phyloP scores from a whole-genome alignment of 2,888 invertebrate genomes.

The Cancer borealis region DNA sequence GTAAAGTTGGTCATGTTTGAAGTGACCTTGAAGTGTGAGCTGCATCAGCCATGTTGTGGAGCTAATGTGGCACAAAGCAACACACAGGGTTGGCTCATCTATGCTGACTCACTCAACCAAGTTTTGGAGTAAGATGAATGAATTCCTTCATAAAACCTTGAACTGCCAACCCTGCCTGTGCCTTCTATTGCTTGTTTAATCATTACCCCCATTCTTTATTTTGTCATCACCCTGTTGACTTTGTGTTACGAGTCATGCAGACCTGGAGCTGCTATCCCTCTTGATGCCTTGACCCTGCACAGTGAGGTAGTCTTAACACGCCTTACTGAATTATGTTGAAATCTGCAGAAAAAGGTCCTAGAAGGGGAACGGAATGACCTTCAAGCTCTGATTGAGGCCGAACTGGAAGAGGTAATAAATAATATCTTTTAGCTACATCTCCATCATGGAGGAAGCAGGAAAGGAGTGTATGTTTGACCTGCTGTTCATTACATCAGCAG shows the following conservation, averaged over 20 bases:
- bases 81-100: slow-evolving; percentile 31
- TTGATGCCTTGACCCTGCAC: slow-evolving; percentile 51
- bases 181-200: slow-evolving; percentile 16
- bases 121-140: background rate
- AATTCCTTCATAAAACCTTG: background rate
- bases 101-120: background rate
- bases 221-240: slow-evolving; percentile 43
- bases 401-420: slow-evolving; percentile 84
- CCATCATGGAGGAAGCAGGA: slow-evolving; percentile 51
- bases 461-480: slow-evolving; percentile 37
- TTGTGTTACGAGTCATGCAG: slow-evolving; percentile 48
- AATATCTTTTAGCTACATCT: background rate
- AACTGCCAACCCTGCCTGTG: background rate
- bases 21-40: background rate
- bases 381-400: slow-evolving; percentile 85
- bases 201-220: slow-evolving; percentile 36
- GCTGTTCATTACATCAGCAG: background rate
- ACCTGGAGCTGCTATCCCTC: slow-evolving; percentile 41
- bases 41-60: slow-evolving; percentile 38
- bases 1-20: background rate
- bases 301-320: slow-evolving; percentile 51
- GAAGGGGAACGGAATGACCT: slow-evolving; percentile 84
- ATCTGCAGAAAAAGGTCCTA: slow-evolving; percentile 83
- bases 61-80: background rate
- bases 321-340: slow-evolving; percentile 68